Percentiles rank a stretch among this genome's conserved stretches.
These are phyloP conservation scores for Pipistrellus nathusii DNA, from an alignment of 2,797 vertebrate genomes.

Conservation along the genomic window DNA sequence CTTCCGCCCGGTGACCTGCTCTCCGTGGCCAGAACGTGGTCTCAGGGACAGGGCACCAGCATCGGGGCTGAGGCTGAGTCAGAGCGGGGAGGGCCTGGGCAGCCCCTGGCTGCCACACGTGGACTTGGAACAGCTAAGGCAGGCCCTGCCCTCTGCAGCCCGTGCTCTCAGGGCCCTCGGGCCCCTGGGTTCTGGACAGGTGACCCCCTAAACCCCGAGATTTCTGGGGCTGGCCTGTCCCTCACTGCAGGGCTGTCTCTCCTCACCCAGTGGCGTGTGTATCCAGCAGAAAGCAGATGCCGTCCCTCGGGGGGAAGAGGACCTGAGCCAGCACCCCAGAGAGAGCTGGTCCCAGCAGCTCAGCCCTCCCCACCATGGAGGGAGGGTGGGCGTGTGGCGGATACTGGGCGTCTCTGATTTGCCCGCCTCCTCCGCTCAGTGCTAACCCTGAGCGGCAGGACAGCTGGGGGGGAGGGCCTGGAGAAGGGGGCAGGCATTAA, in stretches of 20 bases:
- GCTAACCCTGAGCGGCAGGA: neutral
- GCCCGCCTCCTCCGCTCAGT: neutral
- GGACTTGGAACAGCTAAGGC: neutral
- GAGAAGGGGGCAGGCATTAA: neutral
- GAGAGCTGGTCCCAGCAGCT: too few species aligned
- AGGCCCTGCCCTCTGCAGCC: neutral
- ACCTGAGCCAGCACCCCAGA: neutral
- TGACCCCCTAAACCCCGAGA: neutral
- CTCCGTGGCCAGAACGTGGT: too few species aligned
- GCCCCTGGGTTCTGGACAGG: too few species aligned
- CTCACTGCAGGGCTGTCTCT: neutral
- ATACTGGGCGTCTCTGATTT: neutral
- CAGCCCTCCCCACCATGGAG: too few species aligned
- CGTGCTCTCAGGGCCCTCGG: neutral
- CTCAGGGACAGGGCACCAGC: too few species aligned
- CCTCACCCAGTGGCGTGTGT: too few species aligned
- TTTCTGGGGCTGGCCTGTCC: neutral
- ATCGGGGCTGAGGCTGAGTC: too few species aligned
- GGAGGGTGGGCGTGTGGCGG: neutral
- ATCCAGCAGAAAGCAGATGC: too few species aligned
- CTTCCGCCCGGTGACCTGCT: too few species aligned
- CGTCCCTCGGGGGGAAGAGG: neutral
- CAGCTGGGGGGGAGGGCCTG: too few species aligned
- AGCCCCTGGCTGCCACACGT: fast-evolving
- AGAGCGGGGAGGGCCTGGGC: too few species aligned